Conservation (phyloP, 2,797 vertebrate species). For the Buceros bicornis region DNA sequence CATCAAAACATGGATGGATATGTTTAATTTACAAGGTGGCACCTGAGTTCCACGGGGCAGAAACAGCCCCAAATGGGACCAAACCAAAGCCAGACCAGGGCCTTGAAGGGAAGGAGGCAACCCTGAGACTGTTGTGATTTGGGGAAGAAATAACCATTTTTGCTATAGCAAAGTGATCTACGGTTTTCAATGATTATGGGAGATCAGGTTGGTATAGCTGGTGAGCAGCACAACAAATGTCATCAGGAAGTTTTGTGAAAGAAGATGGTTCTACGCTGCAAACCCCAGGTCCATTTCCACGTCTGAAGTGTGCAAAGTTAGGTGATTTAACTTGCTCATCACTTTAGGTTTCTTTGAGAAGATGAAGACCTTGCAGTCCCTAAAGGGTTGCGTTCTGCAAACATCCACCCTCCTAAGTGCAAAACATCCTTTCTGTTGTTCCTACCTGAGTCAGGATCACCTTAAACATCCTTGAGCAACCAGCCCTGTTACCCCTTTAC, state of each 20-base stretch:
- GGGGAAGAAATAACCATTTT: not conserved
- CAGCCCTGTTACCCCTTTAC: not conserved
- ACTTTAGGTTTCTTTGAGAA: not conserved
- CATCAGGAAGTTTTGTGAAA: not conserved
- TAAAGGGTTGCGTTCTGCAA: not conserved
- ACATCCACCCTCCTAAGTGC: not conserved
- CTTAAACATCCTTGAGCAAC: not conserved
- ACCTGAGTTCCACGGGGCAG: not conserved
- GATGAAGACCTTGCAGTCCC: not conserved
- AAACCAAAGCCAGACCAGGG: not conserved
- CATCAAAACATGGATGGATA: not conserved
- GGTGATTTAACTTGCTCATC: not conserved
- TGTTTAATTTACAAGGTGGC: not conserved
- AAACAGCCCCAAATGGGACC: not conserved
- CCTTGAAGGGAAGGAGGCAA: not conserved
- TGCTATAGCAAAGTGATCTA: not conserved
- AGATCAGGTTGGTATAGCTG: not conserved
- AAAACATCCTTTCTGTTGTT: not conserved
- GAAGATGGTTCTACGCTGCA: not conserved
- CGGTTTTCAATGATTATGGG: not conserved
- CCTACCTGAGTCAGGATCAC: not conserved
- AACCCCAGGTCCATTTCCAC: not conserved
- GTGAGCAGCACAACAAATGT: not conserved
- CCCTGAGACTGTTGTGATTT: not conserved
- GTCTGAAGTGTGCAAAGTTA: not conserved